These are phyloP conservation scores for Nesoenas mayeri DNA, from an alignment of 2,113 vertebrate genomes.

Conservation along the genomic window DNA sequence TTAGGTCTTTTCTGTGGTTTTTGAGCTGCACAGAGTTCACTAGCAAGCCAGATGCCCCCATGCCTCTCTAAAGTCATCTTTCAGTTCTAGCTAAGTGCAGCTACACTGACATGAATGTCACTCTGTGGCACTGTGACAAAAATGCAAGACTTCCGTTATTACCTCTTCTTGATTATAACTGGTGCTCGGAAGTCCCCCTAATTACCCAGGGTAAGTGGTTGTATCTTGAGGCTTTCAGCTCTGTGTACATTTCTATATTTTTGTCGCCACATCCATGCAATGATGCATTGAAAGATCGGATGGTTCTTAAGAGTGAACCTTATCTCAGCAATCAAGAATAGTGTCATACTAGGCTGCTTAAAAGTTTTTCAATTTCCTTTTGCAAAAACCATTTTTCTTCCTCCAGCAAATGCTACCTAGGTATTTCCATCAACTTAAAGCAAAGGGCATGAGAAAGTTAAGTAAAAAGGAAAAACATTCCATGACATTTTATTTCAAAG, in stretches of 20 bases:
- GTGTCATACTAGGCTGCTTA: background rate
- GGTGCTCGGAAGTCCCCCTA: background rate
- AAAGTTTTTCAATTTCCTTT: background rate
- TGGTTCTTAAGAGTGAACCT: background rate
- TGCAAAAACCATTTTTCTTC: fast-evolving
- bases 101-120: background rate
- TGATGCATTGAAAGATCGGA: background rate
- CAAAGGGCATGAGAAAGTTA: background rate
- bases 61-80: background rate
- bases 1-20: background rate
- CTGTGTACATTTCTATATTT: background rate
- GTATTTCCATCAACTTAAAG: background rate
- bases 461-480: background rate
- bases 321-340: constrained; percentile 6
- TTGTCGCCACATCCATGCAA: background rate
- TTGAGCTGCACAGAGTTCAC: background rate
- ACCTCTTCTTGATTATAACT: background rate
- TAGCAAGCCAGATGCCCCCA: background rate
- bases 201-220: background rate
- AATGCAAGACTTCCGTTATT: background rate
- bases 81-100: background rate
- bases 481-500: background rate
- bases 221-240: background rate
- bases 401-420: background rate
- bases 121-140: background rate